A percentile compares a stretch with the other conserved stretches of the same genome.
These are phyloP conservation scores for Nowickia ferox DNA, from an alignment of 2,888 invertebrate species.

Conservation along the genomic window DNA sequence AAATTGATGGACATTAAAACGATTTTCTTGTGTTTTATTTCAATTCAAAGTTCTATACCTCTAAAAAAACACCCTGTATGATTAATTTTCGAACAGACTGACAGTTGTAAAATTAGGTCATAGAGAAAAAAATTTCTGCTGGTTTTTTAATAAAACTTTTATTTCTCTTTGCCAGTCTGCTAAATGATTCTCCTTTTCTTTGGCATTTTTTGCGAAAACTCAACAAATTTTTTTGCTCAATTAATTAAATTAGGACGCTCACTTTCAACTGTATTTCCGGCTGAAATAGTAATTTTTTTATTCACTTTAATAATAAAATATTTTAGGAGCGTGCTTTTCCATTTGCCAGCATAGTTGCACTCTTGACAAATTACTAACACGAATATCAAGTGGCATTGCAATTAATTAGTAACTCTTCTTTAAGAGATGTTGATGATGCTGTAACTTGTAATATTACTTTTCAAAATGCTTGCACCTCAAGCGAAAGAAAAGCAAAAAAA, in stretches of 20 bases:
- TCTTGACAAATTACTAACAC: slow-evolving; percentile 48
- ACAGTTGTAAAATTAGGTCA: too few relatives aligned
- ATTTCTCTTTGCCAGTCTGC: too few relatives aligned
- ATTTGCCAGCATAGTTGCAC: neutral
- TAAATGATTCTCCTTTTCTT: too few relatives aligned
- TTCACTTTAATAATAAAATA: neutral
- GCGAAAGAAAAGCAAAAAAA: slow-evolving; percentile 5
- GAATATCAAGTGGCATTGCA: slow-evolving; percentile 48
- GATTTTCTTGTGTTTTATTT: too few relatives aligned
- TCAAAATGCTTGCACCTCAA: slow-evolving; percentile 29
- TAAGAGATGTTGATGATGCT: slow-evolving; percentile 28
- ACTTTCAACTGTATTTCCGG: neutral
- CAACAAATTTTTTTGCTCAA: neutral
- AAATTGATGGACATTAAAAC: too few relatives aligned
- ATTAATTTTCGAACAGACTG: too few relatives aligned
- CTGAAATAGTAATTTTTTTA: neutral
- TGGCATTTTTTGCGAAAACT: too few relatives aligned
- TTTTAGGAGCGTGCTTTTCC: neutral
- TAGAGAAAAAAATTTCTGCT: too few relatives aligned
- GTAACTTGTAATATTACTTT: slow-evolving; percentile 12
- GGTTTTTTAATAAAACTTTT: too few relatives aligned
- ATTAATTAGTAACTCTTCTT: slow-evolving; percentile 46
- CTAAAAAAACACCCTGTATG: too few relatives aligned
- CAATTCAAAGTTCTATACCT: too few relatives aligned
- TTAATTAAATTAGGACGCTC: slow-evolving; percentile 9